Base-by-base conservation (phyloP, 2,797 vertebrate genomes). In the Gastrophryne carolinensis region DNA sequence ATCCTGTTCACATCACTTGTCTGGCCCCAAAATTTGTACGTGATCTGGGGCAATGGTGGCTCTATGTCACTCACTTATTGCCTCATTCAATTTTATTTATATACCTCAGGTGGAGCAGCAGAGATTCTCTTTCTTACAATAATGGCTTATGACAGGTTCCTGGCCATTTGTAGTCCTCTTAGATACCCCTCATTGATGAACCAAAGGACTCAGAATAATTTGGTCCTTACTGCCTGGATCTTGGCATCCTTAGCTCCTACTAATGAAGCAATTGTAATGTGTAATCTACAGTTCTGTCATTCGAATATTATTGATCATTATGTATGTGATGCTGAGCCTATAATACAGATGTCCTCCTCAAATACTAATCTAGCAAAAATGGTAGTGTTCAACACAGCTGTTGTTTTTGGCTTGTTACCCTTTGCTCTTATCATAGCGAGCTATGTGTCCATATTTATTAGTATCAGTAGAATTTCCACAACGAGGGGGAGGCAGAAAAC, bases 351-450 rank as follows among this genome's bases (percentile, higher is more conserved):
- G 53, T 84, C 85, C 47, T 86, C 83, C 47, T 69, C 80, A 4
- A 76, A 87, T 1, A 79, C 80, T 17, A 49, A 85, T 73, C 3
- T 84, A 86, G 32, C 84, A 47, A 49, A 81, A 4, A 5, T 87
- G 15, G 65, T 87, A 17, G 88, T 89, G 6, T 87, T 91, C 44
- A n/a, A 81, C 0, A 7, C 37, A 0, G 80, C 89, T 15, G 75
- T 91, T 6, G 79, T 79, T 4, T 82, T 87, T 10, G 74, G 89
- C 19, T 54, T 82, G 9, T 81, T 92, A 4, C 84, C 80, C 4
- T 62, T 86, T 1, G 3, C 39, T 2, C 74, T 81, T 29, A 88
- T 91, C 7, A 1, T 85, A 5, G 71, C 88, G 3, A 92, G 89
- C 2, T 92, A 73, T 9, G 12, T 27, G 1, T 29, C 34, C 52